phyloP scores from a whole-genome alignment of 2,113 vertebrate genomes.

The Gymnogyps californianus region DNA sequence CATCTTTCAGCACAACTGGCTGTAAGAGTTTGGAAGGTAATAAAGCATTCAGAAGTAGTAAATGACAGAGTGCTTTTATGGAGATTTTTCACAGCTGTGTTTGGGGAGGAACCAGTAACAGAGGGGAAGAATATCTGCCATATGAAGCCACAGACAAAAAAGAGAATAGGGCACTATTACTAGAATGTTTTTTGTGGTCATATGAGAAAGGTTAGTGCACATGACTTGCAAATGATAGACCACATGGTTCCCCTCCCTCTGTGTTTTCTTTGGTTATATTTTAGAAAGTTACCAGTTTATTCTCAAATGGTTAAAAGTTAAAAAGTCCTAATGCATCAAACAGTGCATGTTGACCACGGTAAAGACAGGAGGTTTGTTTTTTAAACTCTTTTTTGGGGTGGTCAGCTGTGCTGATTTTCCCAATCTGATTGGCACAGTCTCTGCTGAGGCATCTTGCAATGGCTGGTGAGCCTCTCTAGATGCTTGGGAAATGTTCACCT shows the following conservation, averaged over 20 bases:
- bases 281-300: not conserved
- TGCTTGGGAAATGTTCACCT: not conserved
- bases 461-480: not conserved
- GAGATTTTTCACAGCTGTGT: not conserved
- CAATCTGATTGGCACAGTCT: not conserved
- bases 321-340: not conserved
- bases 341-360: not conserved
- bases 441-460: not conserved
- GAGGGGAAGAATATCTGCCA: not conserved
- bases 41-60: not conserved
- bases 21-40: not conserved
- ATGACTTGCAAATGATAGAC: not conserved
- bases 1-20: not conserved
- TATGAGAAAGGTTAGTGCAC: not conserved
- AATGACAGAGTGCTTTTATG: not conserved
- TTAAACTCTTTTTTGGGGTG: not conserved
- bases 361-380: not conserved
- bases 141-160: not conserved
- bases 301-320: not conserved
- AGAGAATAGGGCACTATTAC: not conserved
- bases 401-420: not conserved
- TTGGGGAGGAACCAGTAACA: not conserved
- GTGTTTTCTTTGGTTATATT: not conserved
- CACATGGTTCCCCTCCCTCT: rapidly evolving
- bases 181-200: not conserved